phyloP scores from a whole-genome alignment of 1,140 invertebrate genomes.

The Drosophila micromelanica region DNA sequence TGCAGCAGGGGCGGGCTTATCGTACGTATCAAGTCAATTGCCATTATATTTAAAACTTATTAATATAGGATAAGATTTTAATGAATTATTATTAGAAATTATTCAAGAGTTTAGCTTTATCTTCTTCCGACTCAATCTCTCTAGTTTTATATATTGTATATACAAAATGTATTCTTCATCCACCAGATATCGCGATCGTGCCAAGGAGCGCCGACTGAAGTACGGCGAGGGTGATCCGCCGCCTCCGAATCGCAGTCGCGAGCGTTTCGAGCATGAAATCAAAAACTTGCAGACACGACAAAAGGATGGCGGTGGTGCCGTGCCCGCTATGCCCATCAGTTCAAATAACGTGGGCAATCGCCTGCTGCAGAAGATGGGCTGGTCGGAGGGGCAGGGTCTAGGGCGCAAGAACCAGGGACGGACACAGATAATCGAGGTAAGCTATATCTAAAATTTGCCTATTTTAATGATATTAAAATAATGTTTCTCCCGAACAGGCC shows the following conservation, averaged over 20 bases:
- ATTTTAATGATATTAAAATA: neutral
- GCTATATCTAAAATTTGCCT: neutral
- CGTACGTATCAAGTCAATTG: slow-evolving; percentile 36
- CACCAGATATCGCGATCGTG: slow-evolving; percentile 94
- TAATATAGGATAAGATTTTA: no score
- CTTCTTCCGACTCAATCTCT: no score
- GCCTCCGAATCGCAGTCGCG: slow-evolving; percentile 89
- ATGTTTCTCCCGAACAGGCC: slow-evolving; percentile 42
- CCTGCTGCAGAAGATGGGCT: slow-evolving; percentile 99
- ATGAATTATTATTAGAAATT: no score
- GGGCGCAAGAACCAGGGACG: slow-evolving; percentile 97
- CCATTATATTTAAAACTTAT: no score
- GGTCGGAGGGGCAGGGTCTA: slow-evolving; percentile 97
- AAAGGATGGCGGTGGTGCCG: slow-evolving; percentile 67
- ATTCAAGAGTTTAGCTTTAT: no score
- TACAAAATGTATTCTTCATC: no score
- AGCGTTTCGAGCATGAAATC: slow-evolving; percentile 87
- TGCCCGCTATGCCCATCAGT: slow-evolving; percentile 88
- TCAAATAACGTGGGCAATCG: slow-evolving; percentile 96
- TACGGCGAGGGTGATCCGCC: slow-evolving; percentile 94
- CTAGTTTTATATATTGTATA: no score
- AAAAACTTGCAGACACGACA: slow-evolving; percentile 62
- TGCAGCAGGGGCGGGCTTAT: slow-evolving; percentile 30
- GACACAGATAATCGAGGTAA: slow-evolving; percentile 94
- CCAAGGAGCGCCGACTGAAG: slow-evolving; percentile 97